Base-by-base conservation (phyloP, 2,113 vertebrate species). In the Cephalophus harveyi region DNA sequence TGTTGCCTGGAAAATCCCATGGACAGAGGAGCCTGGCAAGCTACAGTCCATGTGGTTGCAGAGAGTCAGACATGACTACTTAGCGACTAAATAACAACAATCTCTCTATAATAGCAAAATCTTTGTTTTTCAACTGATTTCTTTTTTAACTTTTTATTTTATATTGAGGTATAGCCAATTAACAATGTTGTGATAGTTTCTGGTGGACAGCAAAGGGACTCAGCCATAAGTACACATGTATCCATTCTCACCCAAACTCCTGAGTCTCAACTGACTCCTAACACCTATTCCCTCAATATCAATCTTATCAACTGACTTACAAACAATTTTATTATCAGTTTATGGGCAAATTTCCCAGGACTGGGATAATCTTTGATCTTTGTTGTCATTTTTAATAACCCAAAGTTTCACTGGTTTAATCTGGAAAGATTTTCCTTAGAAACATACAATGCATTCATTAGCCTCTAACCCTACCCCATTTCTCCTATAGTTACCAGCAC, bases 261-360 rank as follows among this genome's bases (percentile, higher is more conserved):
- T 40, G 64, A 67, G n/a, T 94, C 93, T 97, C 84, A 88, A 33
- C 19, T 91, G 87, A 97, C 97, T 97, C 64, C 46, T 92, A 17
- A 74, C n/a, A 43, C 21, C 4, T 55, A 91, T 95, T 95, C 48
- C 83, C 60, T 94, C 36, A 87, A 91, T 89, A 85, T 52, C 94
- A 71, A 93, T 88, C 79, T 97, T 64, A 25, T 84, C 50, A 33
- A 79, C n/a, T 94, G 76, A 95, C 79, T n/a, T 94, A 79, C 28
- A 96, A 76, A 81, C 96, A 96, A 67, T 87, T 95, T 85, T 64
- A 57, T 48, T 93, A 88, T 95, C 76, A 94, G 33, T 15, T 89
- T 76, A 86, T 94, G 64, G 95, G 92, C 82, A 95, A 67, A 95
- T 59, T 50, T 96, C 79, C 28, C 17, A 50, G 48, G 76, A 85